Base-by-base conservation (phyloP, 2,888 invertebrate genomes). In the Trichogramma dendrolimi region DNA sequence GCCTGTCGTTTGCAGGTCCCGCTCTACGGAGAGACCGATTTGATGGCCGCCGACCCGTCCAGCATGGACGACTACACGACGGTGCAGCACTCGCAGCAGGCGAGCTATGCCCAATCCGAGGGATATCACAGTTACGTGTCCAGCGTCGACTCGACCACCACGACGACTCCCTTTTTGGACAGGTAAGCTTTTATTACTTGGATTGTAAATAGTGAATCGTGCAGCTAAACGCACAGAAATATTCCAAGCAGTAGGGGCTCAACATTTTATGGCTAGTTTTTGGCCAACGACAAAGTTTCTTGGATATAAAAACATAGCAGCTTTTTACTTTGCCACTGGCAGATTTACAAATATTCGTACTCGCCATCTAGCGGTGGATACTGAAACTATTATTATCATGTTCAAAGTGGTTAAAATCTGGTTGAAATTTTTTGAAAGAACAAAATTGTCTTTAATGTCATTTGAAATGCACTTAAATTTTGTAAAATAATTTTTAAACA, bases 41-140 rank as follows among this genome's bases (percentile, higher is more conserved):
- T 81, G 65, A 81, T 81, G 44, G 80, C 81, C 71, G 80, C 80
- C 8, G 82, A 82, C 63, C 61, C 67, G 27, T 27, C 27, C 27
- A 27, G 27, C 27, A 62, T 70, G 46, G 82, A 83, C 58, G 80
- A 82, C 60, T 83, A 83, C 67, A 80, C 80, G 43, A 80, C 81
- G 67, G 81, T 80, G 58, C 79, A 79, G 40, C 88, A 88, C 75
- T 87, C 87, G 70, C 88, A 87, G 72, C 88, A 89, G 73, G 84
- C 87, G 48, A 88, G 88, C 58, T 90, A 90, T 79, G 90, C 90
- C 56, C 89, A 90, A 73, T 89, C 89, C 58, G 90, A 90, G 80
- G 89, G 89, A 57, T 90, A 90, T 78, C 90, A 90, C 76, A 89
- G 89, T 76, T 90, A 90, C 77, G 89, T 90, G 40, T 88, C 89